A percentile compares a stretch with the other conserved stretches of the same genome.
These are phyloP conservation scores for Hylaeus anthracinus DNA, from an alignment of 1,140 invertebrate genomes.

Conservation along the genomic window DNA sequence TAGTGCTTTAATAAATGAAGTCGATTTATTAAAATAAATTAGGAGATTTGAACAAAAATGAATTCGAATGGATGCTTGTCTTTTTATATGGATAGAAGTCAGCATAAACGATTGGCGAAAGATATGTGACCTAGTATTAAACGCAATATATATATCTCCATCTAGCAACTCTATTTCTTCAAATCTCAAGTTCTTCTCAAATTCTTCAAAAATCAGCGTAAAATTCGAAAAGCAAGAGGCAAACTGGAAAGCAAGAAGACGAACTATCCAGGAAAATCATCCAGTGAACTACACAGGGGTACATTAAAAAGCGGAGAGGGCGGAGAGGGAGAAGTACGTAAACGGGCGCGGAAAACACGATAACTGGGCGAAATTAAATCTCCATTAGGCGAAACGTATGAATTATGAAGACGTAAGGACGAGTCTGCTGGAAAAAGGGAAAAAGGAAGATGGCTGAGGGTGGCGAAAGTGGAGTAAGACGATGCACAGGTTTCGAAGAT, in stretches of 20 bases:
- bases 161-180: no score
- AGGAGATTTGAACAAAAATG: no score
- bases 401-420: slow-evolving; percentile 71
- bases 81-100: no score
- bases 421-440: slow-evolving; percentile 22
- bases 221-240: no score
- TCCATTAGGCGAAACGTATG: slow-evolving; percentile 71
- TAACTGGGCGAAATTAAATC: slow-evolving; percentile 73
- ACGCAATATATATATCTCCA: no score
- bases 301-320: background rate
- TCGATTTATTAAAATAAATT: no score
- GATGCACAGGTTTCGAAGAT: background rate
- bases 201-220: no score
- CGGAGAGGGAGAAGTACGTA: background rate
- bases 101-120: no score
- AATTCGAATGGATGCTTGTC: no score
- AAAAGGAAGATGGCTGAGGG: background rate
- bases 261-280: background rate
- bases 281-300: background rate
- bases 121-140: no score
- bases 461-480: background rate
- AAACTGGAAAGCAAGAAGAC: background rate
- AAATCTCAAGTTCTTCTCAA: no score
- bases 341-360: slow-evolving; percentile 24
- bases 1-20: no score